Conservation (phyloP, 2,113 vertebrate genomes). For the Rhinopomastus cyanomelas region DNA sequence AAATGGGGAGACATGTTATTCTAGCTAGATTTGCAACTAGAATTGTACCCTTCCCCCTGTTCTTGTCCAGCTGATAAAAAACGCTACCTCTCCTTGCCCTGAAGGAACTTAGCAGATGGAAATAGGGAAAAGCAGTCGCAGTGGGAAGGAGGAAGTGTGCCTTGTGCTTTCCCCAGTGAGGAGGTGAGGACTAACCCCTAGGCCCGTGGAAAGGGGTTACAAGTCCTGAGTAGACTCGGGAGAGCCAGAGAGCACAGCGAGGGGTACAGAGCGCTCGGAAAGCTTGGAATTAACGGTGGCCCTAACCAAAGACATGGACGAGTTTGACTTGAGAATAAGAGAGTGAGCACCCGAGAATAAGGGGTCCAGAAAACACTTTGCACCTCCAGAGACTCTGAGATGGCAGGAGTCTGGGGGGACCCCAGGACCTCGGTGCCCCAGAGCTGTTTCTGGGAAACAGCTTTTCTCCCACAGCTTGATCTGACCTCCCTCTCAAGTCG, state of each 20-base stretch:
- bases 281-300: accelerated
- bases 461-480: background rate
- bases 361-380: background rate
- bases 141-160: accelerated
- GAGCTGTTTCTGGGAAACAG: background rate
- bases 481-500: background rate
- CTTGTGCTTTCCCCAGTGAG: background rate
- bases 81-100: background rate
- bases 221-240: background rate
- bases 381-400: background rate
- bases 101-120: background rate
- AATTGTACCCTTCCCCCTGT: background rate
- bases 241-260: accelerated
- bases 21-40: background rate
- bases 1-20: background rate
- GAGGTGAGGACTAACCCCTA: background rate
- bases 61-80: background rate
- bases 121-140: background rate
- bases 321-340: no score
- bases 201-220: background rate
- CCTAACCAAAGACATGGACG: accelerated
- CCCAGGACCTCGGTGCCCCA: background rate
- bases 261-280: background rate
- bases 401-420: no score
- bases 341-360: background rate